Evolutionary conservation across 2,888 invertebrate species (phyloP).

Genomic region (Eilema caniola): DNA sequence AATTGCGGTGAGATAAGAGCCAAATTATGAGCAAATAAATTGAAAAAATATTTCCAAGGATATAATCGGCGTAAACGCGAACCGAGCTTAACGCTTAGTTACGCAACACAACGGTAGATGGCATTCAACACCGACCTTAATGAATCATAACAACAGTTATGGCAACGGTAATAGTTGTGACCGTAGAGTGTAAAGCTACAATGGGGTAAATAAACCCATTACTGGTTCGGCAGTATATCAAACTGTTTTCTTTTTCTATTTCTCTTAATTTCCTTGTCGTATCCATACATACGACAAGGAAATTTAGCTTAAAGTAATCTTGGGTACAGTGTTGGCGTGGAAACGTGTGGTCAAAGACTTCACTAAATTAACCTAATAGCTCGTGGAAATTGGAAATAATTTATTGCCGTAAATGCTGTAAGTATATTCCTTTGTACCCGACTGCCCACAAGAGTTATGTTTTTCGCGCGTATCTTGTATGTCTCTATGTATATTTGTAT

Average conservation of each 20-base stretch:
- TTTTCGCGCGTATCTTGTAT: no score
- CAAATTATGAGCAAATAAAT: no score
- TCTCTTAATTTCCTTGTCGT: no score
- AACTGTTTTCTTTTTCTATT: background rate
- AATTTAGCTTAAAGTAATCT: background rate
- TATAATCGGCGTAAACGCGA: background rate
- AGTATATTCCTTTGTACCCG: no score
- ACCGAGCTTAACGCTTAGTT: background rate
- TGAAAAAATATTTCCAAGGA: background rate
- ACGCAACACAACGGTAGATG: slow-evolving; percentile 19
- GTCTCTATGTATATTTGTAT: no score
- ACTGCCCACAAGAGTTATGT: no score
- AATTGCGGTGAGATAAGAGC: no score
- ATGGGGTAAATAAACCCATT: slow-evolving; percentile 26
- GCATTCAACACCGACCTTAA: slow-evolving; percentile 15
- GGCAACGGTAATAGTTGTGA: slow-evolving; percentile 40
- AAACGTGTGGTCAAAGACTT: background rate
- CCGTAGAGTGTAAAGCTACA: slow-evolving; percentile 6
- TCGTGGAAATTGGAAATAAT: no score
- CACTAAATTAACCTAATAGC: no score
- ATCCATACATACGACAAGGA: no score
- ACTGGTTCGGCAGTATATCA: background rate
- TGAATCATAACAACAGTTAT: slow-evolving; percentile 35
- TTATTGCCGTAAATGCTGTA: no score
- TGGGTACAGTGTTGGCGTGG: background rate